phyloP scores from a whole-genome alignment of 2,113 vertebrate genomes.

The Falcunculus frontatus region DNA sequence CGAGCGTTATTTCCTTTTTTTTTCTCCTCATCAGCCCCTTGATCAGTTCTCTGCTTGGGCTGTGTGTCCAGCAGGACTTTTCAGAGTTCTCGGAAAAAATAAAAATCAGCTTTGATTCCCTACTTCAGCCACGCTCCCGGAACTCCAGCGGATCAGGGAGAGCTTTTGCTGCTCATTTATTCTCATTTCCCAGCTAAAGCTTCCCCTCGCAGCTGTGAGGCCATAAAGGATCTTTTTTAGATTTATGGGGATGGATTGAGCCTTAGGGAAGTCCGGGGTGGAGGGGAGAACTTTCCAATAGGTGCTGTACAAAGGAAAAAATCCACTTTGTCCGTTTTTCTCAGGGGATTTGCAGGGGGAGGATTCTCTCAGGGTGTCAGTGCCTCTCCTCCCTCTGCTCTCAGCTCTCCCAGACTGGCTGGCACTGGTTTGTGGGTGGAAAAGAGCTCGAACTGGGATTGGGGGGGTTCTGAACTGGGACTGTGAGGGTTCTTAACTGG shows the following conservation, averaged over 20 bases:
- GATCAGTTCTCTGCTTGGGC: not conserved
- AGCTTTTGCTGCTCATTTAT: not conserved
- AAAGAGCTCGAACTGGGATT: not conserved
- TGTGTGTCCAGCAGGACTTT: not conserved
- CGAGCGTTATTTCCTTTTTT: not conserved
- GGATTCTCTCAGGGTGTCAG: not conserved
- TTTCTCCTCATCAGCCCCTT: not conserved
- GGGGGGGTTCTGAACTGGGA: not conserved
- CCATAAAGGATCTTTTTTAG: not conserved
- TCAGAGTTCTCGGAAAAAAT: not conserved
- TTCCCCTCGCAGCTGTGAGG: not conserved
- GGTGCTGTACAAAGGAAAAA: not conserved
- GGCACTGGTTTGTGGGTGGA: not conserved
- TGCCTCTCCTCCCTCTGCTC: not conserved
- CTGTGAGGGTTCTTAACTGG: not conserved
- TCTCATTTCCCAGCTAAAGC: not conserved
- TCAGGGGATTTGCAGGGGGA: slow-evolving; percentile 32
- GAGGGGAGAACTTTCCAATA: not conserved
- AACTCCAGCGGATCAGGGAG: not conserved
- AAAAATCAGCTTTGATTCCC: not conserved
- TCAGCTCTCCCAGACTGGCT: not conserved
- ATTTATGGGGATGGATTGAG: not conserved
- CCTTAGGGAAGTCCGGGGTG: not conserved
- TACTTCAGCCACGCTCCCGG: not conserved
- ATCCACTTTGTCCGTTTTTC: not conserved